Evolutionary conservation across 2,888 invertebrate genomes (phyloP).

Genomic region (Argyra leucocephala): DNA sequence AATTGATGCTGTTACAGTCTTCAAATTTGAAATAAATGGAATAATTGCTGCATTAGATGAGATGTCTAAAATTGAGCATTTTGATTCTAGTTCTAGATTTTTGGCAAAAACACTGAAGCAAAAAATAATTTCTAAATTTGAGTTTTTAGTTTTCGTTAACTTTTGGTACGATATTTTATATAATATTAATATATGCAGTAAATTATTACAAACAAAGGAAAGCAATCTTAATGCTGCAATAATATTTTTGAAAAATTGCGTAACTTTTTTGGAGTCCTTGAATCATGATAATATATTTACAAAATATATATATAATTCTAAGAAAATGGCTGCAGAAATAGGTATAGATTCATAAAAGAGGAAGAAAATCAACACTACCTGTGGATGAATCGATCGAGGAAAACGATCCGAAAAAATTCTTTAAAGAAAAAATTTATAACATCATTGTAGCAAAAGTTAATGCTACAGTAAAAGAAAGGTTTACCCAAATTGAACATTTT

Average conservation of each 20-base stretch:
- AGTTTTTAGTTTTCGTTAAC: conserved; percentile 8
- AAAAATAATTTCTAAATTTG: conserved; percentile 8
- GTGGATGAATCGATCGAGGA: conserved; percentile 11
- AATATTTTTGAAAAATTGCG: conserved; percentile 11
- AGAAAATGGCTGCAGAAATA: conserved; percentile 10
- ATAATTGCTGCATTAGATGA: conserved; percentile 8
- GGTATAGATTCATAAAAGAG: conserved; percentile 12
- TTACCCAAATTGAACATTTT: conserved; percentile 10
- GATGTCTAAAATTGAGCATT: conserved; percentile 8
- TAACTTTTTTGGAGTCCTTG: conserved; percentile 12
- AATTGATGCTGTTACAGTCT: conserved; percentile 6
- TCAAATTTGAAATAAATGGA: conserved; percentile 8
- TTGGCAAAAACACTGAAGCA: conserved; percentile 5
- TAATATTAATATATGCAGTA: conserved; percentile 11
- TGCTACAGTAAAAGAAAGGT: conserved; percentile 8
- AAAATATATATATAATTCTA: conserved; percentile 11
- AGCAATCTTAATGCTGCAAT: conserved; percentile 12
- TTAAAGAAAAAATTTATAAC: conserved; percentile 11
- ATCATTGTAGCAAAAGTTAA: conserved; percentile 12
- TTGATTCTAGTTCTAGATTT: conserved; percentile 6
- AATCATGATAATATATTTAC: conserved; percentile 11
- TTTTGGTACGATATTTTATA: conserved; percentile 10
- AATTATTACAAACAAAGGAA: conserved; percentile 11
- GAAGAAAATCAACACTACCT: conserved; percentile 11
- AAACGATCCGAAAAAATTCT: conserved; percentile 11